Conservation (phyloP, 2,113 vertebrate species). For the Toxostoma redivivum region DNA sequence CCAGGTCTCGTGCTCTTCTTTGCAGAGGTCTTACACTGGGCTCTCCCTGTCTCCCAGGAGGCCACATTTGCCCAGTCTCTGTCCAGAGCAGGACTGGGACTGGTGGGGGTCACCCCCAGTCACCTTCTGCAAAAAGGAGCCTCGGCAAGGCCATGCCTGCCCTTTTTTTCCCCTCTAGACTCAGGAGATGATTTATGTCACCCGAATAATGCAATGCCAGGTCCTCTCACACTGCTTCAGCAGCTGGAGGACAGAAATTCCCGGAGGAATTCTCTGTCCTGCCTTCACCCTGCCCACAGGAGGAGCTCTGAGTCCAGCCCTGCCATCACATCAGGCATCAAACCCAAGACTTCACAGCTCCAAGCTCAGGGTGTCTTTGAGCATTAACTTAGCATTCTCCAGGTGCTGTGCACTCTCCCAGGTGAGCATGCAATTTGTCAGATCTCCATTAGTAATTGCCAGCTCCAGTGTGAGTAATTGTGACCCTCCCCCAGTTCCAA, state of each 20-base stretch:
- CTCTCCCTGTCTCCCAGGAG: not conserved
- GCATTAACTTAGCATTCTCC: not conserved
- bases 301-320: not conserved
- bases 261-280: not conserved
- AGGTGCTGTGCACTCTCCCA: not conserved
- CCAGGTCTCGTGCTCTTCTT: rapidly evolving
- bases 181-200: not conserved
- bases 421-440: not conserved
- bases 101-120: not conserved
- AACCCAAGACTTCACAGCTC: not conserved
- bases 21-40: not conserved
- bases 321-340: rapidly evolving
- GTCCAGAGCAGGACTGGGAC: not conserved
- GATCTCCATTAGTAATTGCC: not conserved
- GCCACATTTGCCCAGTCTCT: not conserved
- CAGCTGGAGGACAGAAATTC: not conserved
- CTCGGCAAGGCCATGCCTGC: rapidly evolving
- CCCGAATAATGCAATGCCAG: not conserved
- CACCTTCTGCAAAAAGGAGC: not conserved
- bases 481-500: not conserved
- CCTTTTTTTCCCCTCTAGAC: not conserved
- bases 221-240: not conserved
- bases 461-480: not conserved
- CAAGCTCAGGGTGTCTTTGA: not conserved
- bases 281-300: not conserved